Evolutionary conservation across 2,888 invertebrate genomes (phyloP).

Genomic region (Drosophila seclusa): DNA sequence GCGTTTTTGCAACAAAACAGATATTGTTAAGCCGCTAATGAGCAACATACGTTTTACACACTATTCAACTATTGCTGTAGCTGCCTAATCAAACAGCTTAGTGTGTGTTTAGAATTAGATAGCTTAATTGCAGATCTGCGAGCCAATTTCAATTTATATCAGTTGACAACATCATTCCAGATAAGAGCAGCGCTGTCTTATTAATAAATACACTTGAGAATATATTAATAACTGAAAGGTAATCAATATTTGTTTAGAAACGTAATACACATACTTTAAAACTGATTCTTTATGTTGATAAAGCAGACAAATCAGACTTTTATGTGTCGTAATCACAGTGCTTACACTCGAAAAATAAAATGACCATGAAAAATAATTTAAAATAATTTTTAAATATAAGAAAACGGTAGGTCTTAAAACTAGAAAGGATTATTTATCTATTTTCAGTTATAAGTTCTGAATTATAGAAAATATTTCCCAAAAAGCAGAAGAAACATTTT

Average conservation of each 20-base stretch:
- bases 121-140: not conserved
- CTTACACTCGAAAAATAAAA: not conserved
- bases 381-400: not conserved
- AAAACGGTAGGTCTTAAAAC: not conserved
- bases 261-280: not conserved
- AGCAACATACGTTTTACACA: conserved; percentile 12
- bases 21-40: conserved; percentile 43
- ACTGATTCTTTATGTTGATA: conserved; percentile 1
- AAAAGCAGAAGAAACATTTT: not conserved
- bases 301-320: not conserved
- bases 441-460: not conserved
- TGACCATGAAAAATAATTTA: not conserved
- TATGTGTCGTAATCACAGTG: not conserved
- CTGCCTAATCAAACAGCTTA: conserved; percentile 6
- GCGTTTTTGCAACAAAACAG: not conserved
- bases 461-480: not conserved
- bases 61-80: not conserved
- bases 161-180: conserved; percentile 1
- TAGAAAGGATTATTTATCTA: not conserved
- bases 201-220: conserved; percentile 3
- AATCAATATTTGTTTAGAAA: conserved; percentile 1
- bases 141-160: not conserved
- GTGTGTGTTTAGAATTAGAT: conserved; percentile 10
- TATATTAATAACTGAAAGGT: not conserved
- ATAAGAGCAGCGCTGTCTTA: not conserved